Base-by-base conservation (phyloP, 2,113 vertebrate species). In the Xerus inauris region DNA sequence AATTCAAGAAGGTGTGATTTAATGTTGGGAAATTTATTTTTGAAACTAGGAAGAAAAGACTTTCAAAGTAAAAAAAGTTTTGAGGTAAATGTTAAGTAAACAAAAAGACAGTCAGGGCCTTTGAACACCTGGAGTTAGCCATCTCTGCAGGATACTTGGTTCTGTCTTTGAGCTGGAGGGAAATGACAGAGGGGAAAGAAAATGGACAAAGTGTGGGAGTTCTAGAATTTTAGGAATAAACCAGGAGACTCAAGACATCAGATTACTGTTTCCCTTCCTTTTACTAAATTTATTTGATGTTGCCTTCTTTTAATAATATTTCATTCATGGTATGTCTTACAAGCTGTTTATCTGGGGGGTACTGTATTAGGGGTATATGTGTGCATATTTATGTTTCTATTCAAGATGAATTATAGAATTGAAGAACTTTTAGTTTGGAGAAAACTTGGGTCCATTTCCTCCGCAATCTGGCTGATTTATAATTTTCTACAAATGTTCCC, bases 1-100 rank as follows among this genome's bases (percentile, higher is more conserved):
- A 96, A 24, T 97, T 97, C 92, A 65, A 1, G 95, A 96, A 97
- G 91, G 57, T 95, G 57, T 97, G 97, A 38, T 26, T 95, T 91
- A 82, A 93, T 97, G 97, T 97, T 92, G 64, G 89, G 80, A 71
- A 83, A 93, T 96, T 97, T 95, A 94, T 93, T 97, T 98, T 84
- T 83, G 95, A 96, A 93, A 96, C 2, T 87, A 95, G 80, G 95
- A 96, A 81, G 69, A 38, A 95, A 95, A 95, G 84, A 40, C 94
- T 85, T 97, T 96, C 77, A 83, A 91, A 97, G 96, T 1, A 65
- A 86, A 81, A 65, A 16, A 77, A 87, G 80, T 92, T 96, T 94
- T 91, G 82, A 94, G 85, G 76, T 94, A 95, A 82, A 83, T 81
- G 87, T 92, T 80, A 94, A 89, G 72, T 81, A 89, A 94, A 59